Evolutionary conservation across 2,888 invertebrate species (phyloP), one percentile per base, ranked within the genome.

Genomic region (Pomacea canaliculata): DNA sequence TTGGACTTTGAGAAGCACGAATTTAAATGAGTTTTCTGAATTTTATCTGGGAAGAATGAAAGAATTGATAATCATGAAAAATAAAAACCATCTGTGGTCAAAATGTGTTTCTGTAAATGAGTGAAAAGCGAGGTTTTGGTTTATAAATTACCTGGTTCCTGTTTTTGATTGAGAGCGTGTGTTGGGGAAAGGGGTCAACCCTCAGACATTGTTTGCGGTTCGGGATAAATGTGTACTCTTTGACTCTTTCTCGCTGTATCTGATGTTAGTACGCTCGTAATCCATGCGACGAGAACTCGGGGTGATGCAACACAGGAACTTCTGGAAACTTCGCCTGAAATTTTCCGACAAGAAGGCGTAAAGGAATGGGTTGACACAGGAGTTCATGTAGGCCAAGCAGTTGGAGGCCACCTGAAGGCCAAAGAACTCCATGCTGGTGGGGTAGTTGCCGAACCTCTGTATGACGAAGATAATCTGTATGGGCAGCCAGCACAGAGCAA

Each of bases 301-400:
- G 9, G 81, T 72, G 18, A 81, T 80, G 77, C 88, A 89, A 78
- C 89, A 87, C 27, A 91, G 81, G 23, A 92, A 83, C 75, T 89
- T 90, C 37, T 88, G 93, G 91, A 97, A 97, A 46, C 96, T 97
- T 89, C 96, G 95, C 84, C 97, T 94, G 92, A 98, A 97, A 92
- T 97, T 97, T 87, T 97, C 97, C 2, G 97, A 97, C 72, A 97
- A 93, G 91, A 97, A 96, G 7, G 97, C 97, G 92, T 98, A 98
- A 71, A 98, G 93, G 83, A 98, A 95, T 0, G 97, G 97, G 92
- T 98, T 97, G 86, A 98, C 95, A 90, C 97, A 97, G 87, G 96
- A 96, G 93, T 97, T 98, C 92, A 95, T 96, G 92, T 98, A 98
- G 27, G 97, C 97, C 78, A 91, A 81, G 76, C 87, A 88, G 79